Base-by-base conservation (phyloP, 2,113 vertebrate genomes). In the Muntiacus muntjak region DNA sequence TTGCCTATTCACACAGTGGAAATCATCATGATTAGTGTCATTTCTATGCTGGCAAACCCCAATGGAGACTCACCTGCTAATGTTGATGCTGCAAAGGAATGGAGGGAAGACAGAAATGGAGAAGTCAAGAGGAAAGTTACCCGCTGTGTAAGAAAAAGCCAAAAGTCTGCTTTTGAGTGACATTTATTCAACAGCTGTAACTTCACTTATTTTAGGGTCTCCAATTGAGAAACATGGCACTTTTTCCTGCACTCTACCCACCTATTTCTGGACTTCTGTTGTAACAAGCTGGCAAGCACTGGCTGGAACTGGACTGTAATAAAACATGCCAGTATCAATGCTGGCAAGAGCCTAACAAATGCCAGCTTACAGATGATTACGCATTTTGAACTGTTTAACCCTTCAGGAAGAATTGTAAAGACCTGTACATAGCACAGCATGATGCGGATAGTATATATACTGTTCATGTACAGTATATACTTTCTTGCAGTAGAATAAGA, bases 401-500 rank as follows among this genome's bases (percentile, higher is more conserved):
- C 99, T 99, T 99, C 99, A 99, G 99, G 99, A 99, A 99, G 99
- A 99, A 99, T 99, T 99, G 99, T 99, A 99, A 99, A 23, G n/a
- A 74, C 67, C 10, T 40, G 5, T 40, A 40, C 67, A 6, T 74
- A 74, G 19, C n/a, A 74, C 99, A 99, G 99, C 99, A 99, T 99
- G 99, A 99, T 99, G 99, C 97, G 99, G 99, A 99, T 99, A 99
- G 99, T 99, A 99, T 99, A 99, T 99, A 99, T 99, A 99, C 99
- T 97, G 89, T 97, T 97, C 95, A 95, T 96, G 97, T 97, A 97
- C 97, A 99, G 40, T 40, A 40, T 40, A 99, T 98, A 98, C 99
- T 99, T 99, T 99, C 99, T 99, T 99, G 99, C 98, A 99, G 99
- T 99, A 99, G 99, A 98, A 98, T 99, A 99, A 99, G 98, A 99